Evolutionary conservation across 2,888 invertebrate genomes (phyloP), one percentile per base, ranked within the genome.

Genomic region (Seladonia tumulorum): DNA sequence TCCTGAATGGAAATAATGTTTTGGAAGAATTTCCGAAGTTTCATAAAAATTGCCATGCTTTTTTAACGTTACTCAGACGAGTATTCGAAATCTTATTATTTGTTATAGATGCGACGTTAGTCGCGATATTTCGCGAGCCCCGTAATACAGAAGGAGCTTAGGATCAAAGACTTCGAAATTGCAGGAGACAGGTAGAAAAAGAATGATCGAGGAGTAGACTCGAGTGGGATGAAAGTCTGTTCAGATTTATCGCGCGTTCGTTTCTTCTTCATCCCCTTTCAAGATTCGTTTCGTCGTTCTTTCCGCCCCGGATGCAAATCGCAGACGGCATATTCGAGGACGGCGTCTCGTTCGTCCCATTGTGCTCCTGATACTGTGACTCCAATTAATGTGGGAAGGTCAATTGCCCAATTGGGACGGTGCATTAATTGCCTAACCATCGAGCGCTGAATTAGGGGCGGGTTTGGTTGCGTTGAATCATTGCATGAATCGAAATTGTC

Each of bases 371-470:
- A 77, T 79, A 73, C 79, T 14, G 53, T 76, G 47, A 63, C 80
- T 71, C 79, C 83, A 86, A 87, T 86, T 87, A 87, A 82, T 49
- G 22, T 14, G 8, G 53, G 63, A 75, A 75, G 49, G 81, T 81
- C 79, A 83, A 87, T 86, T 87, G 79, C 83, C 79, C 83, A 83
- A 81, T 87, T 66, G 86, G 87, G 82, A 83, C 80, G 63, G 70
- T 57, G 81, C 73, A 81, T 86, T 79, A 83, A 81, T 68, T 71
- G 81, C 78, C 81, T 86, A 81, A 78, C 57, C 70, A 57, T 47
- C 25, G 16, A 14, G n/a, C 68, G 2, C 47, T 73, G 68, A 76
- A 70, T 60, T 79, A 57, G 5, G 42, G 22, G 25, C 53, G 35
- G 12, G 5, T 16, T 0, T 2, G 42, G 35, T 53, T 42, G 8